Evolutionary conservation across 2,113 vertebrate genomes (phyloP).

Genomic region (Smithornis capensis): DNA sequence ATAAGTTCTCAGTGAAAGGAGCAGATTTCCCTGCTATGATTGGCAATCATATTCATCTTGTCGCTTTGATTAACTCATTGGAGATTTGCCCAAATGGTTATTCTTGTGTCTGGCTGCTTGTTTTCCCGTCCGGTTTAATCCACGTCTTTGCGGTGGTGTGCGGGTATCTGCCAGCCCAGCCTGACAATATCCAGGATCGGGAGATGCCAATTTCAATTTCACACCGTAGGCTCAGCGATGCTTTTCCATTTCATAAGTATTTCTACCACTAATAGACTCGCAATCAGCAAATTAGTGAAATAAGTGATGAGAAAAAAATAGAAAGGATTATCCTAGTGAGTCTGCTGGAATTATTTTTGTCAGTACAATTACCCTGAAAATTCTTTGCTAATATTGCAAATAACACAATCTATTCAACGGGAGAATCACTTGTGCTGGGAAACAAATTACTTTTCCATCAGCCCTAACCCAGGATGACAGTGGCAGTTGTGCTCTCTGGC

Average conservation of each 20-base stretch:
- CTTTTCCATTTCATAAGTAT: slow-evolving; percentile 43
- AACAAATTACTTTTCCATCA: slow-evolving; percentile 69
- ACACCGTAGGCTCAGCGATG: not conserved
- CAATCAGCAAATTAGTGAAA: slow-evolving; percentile 59
- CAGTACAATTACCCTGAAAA: slow-evolving; percentile 63
- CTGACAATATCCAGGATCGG: not conserved
- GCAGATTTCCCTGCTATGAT: slow-evolving; percentile 38
- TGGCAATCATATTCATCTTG: slow-evolving; percentile 48
- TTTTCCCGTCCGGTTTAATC: slow-evolving; percentile 6
- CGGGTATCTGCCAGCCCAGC: not conserved
- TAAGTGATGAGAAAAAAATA: slow-evolving; percentile 48
- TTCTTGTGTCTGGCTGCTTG: slow-evolving; percentile 22
- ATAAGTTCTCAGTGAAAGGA: slow-evolving; percentile 16
- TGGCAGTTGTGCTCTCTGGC: slow-evolving; percentile 59
- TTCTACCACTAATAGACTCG: slow-evolving; percentile 48
- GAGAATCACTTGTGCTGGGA: slow-evolving; percentile 51
- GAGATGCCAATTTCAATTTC: slow-evolving; percentile 39
- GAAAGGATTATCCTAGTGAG: slow-evolving; percentile 45
- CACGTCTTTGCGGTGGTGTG: not conserved
- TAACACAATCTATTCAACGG: slow-evolving; percentile 60
- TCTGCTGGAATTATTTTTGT: slow-evolving; percentile 61
- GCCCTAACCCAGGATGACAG: slow-evolving; percentile 64
- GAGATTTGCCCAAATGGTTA: slow-evolving; percentile 14
- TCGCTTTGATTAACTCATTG: slow-evolving; percentile 22
- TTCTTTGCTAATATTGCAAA: slow-evolving; percentile 62